Conservation (phyloP, 2,888 invertebrate genomes). For the Falcaria lacertinaria region DNA sequence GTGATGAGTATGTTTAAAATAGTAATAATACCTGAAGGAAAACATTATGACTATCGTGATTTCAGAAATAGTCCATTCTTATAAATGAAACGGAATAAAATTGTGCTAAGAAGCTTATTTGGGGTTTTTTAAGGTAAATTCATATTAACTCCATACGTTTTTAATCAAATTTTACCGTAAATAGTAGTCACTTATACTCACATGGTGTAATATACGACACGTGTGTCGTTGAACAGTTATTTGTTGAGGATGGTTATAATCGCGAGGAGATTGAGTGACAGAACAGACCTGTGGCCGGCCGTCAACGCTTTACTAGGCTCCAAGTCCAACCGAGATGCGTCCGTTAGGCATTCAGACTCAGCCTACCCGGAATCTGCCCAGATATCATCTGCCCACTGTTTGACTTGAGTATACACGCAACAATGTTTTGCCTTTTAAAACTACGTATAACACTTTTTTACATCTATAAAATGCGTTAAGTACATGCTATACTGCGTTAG, state of each 20-base stretch:
- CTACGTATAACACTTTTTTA: background rate
- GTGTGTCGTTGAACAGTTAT: conserved; percentile 48
- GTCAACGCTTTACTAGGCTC: conserved; percentile 33
- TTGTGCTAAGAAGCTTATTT: background rate
- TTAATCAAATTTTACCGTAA: background rate
- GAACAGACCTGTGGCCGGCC: conserved; percentile 39
- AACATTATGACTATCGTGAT: background rate
- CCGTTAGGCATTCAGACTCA: conserved; percentile 70
- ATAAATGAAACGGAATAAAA: background rate
- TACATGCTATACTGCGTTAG: too few relatives aligned
- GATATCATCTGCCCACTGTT: conserved; percentile 59
- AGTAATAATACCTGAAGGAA: background rate
- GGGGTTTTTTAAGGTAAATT: background rate
- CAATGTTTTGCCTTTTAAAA: background rate
- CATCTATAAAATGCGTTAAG: background rate
- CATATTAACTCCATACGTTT: background rate
- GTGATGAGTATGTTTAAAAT: background rate
- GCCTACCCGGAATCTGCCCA: conserved; percentile 61
- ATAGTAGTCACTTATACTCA: too few relatives aligned
- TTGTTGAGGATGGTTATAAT: conserved; percentile 47
- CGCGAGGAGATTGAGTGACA: conserved; percentile 61
- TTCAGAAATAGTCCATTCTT: background rate
- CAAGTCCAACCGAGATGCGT: conserved; percentile 46
- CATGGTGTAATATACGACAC: conserved; percentile 41
- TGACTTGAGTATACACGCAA: conserved; percentile 40